Evolutionary conservation across 2,888 invertebrate species (phyloP), one percentile per base, ranked within the genome.

Genomic region (Microplitis manilae): DNA sequence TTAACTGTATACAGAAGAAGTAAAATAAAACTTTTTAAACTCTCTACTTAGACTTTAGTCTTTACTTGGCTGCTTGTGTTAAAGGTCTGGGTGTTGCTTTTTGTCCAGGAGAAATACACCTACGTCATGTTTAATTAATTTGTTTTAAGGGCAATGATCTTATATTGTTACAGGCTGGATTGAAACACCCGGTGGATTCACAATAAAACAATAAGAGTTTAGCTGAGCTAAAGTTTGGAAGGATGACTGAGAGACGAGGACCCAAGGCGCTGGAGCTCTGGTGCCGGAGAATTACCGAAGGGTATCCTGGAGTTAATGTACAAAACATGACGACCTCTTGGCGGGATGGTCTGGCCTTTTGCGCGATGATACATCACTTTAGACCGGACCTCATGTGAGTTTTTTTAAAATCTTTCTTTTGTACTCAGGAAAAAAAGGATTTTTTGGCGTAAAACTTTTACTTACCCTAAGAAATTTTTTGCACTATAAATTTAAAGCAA

Each of bases 291-390:
- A 93, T 97, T 90, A 95, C 96, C 68, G 95, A 95, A 85, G 97
- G 97, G 84, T 98, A 98, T 90, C 94, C 95, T 50, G 95, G 96
- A 86, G 97, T 98, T 81, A 94, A 94, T 89, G 94, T 98, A 84
- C 95, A 95, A 83, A 97, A 98, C 91, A 97, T 98, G 97, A 97
- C 97, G 81, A 96, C 97, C 81, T 97, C 97, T 8, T 98, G 97
- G 97, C 93, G 96, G 87, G 95, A 97, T 92, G 98, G 98, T 77
- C 93, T 98, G 82, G 98, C 97, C 77, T 98, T 98, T 91, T 98
- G 98, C 92, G 98, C 98, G 81, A 94, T 98, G 90, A 97, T 98
- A 87, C 98, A 98, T 91, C 96, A 96, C 90, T 98, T 97, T 91
- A 93, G 97, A 87, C 98, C 98, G 71, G 98, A 98, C 90, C 93